Conservation (phyloP, 2,888 invertebrate genomes). For the Coelopa pilipes region DNA sequence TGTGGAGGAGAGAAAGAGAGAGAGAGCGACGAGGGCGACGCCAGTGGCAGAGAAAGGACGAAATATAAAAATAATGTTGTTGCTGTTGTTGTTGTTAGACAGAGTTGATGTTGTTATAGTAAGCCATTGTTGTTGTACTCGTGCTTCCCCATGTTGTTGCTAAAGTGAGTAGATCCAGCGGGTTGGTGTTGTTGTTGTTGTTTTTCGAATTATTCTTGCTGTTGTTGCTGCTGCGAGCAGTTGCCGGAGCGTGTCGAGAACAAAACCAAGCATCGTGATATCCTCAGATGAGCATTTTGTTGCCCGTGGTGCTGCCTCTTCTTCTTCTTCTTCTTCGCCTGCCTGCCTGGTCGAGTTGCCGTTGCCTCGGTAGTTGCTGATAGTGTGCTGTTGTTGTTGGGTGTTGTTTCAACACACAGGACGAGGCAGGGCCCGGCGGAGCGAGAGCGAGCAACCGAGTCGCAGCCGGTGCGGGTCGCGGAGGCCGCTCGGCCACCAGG, state of each 20-base stretch:
- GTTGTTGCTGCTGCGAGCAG: slow-evolving; percentile 9
- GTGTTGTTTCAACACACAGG: neutral
- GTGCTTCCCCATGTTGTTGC: too few species aligned
- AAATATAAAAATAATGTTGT: slow-evolving; percentile 20
- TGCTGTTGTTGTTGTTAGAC: slow-evolving; percentile 9
- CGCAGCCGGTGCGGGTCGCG: neutral
- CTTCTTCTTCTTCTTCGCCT: too few species aligned
- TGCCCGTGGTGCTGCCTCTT: slow-evolving; percentile 38
- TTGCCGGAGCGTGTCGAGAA: slow-evolving; percentile 42
- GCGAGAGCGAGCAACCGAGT: neutral
- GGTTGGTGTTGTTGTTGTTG: neutral
- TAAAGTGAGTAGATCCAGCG: too few species aligned
- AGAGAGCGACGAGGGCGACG: slow-evolving; percentile 24
- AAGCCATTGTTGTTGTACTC: slow-evolving; percentile 23
- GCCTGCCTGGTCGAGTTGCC: too few species aligned
- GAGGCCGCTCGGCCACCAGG: neutral
- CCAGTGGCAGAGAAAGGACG: slow-evolving; percentile 15
- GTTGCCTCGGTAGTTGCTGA: too few species aligned
- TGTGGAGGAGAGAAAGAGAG: neutral
- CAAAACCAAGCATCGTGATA: slow-evolving; percentile 49
- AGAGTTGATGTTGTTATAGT: slow-evolving; percentile 16
- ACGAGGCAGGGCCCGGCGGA: neutral
- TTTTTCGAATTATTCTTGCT: slow-evolving; percentile 15
- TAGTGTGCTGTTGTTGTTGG: slow-evolving; percentile 43
- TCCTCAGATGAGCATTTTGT: slow-evolving; percentile 53